Base-by-base conservation (phyloP, 2,888 invertebrate genomes). In the Endotricha flammealis region DNA sequence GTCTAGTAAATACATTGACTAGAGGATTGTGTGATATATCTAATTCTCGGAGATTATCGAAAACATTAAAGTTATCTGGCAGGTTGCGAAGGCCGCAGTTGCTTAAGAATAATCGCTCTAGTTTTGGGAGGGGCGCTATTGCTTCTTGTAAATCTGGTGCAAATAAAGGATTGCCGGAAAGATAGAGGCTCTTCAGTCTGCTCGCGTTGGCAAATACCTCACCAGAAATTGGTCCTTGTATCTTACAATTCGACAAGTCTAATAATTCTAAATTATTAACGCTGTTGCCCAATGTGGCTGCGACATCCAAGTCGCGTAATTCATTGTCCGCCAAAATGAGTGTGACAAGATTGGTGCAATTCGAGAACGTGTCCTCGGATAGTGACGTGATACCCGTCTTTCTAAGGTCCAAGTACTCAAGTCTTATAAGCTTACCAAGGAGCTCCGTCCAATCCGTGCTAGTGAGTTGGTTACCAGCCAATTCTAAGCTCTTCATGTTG, bases 1-100 rank as follows among this genome's bases (percentile, higher is more conserved):
- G 64, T 50, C 87, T 88, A 4, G 90, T 90, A 59, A 92, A 92
- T 0, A 91, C 92, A 53, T 91, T 90, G 28, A 89, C 88, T 1
- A 92, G 71, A 1, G 92, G 92, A 67, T 92, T 92, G 56, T 90
- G 87, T 0, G 92, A 92, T 57, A 92, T 90, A 53, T 92, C 92
- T 23, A 92, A 75, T 57, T 92, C 91, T 50, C 90, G 87, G 10
- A 93, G 82, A 56, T 90, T 87, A 50, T 90, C 89, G 40, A 92
- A 89, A 9, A 89, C 88, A 51, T 91, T 88, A 57, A 92, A 92
- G 13, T 90, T 90, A 47, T 91, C 88, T 1, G 92, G 92, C 22
- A 92, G 71, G 37, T 88, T 88, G 11, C 86, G 87, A 8, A 93
- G 74, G 4, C 90, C 90, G 55, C 92, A 92, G 54, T 91, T 90